A percentile compares a stretch with the other conserved stretches of the same genome.
Conservation (phyloP, 2,888 invertebrate genomes). For the Hermodice carunculata region DNA sequence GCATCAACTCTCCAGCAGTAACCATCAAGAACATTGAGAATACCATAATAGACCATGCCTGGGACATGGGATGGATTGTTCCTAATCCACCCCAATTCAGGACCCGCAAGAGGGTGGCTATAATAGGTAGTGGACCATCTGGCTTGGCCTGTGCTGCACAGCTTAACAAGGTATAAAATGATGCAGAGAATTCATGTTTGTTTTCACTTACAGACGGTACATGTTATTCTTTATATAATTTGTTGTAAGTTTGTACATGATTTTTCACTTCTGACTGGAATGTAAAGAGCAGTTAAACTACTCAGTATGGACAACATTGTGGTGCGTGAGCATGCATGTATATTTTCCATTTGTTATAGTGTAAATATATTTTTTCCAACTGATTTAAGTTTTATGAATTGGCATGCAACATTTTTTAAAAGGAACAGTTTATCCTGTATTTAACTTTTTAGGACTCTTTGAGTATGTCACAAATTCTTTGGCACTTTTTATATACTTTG, state of each 20-base stretch:
- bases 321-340: too few species aligned
- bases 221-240: too few species aligned
- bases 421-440: not conserved
- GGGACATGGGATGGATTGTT: slow-evolving; percentile 93
- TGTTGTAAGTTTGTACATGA: too few species aligned
- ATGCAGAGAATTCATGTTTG: too few species aligned
- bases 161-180: slow-evolving; percentile 86
- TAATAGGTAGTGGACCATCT: slow-evolving; percentile 93
- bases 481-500: not conserved
- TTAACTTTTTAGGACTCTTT: not conserved
- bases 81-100: slow-evolving; percentile 83
- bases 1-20: slow-evolving; percentile 95
- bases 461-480: not conserved
- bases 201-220: too few species aligned
- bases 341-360: not conserved
- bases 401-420: not conserved
- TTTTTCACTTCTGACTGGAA: too few species aligned
- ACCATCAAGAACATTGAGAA: slow-evolving; percentile 99
- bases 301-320: too few species aligned
- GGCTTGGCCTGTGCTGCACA: slow-evolving; percentile 97
- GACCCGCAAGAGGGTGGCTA: slow-evolving; percentile 86
- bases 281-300: too few species aligned
- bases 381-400: not conserved
- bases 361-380: not conserved
- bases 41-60: slow-evolving; percentile 98